Evolutionary conservation across 2,888 invertebrate genomes (phyloP).

Genomic region (Matsumyia berberina): DNA sequence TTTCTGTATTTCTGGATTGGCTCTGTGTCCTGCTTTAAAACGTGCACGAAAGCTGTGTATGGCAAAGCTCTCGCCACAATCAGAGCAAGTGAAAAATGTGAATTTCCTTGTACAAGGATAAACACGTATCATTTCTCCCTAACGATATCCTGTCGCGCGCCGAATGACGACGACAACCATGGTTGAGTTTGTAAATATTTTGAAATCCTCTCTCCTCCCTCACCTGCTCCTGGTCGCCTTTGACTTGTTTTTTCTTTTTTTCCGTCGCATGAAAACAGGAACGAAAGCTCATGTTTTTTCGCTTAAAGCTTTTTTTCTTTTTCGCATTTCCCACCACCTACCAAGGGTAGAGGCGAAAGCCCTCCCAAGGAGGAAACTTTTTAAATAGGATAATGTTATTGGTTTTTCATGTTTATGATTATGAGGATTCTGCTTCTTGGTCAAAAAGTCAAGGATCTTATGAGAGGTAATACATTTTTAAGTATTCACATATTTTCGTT

Average conservation of each 20-base stretch:
- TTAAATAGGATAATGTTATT: slow-evolving; percentile 52
- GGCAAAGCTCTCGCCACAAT: slow-evolving; percentile 24
- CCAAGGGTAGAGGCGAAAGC: slow-evolving; percentile 7
- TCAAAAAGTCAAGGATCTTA: slow-evolving; percentile 65
- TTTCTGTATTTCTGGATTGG: no score
- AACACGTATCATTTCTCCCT: slow-evolving; percentile 27
- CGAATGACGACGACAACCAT: neutral
- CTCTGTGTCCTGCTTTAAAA: neutral
- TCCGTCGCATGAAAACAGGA: neutral
- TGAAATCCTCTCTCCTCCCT: neutral
- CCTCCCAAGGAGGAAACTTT: slow-evolving; percentile 27
- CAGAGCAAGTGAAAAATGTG: slow-evolving; percentile 2
- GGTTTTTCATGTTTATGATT: slow-evolving; percentile 59
- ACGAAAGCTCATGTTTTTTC: slow-evolving; percentile 5
- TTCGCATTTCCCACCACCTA: neutral
- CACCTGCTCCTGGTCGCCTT: neutral
- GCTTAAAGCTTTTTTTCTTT: slow-evolving; percentile 27
- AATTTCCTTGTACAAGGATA: slow-evolving; percentile 18
- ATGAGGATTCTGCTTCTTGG: slow-evolving; percentile 51
- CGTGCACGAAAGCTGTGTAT: neutral
- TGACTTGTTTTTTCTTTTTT: neutral
- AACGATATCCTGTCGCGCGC: slow-evolving; percentile 24
- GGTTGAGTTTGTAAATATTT: slow-evolving; percentile 9
- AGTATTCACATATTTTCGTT: slow-evolving; percentile 38
- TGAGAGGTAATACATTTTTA: slow-evolving; percentile 49